Conservation (phyloP, 2,888 invertebrate species). For the Scaptodrosophila latifasciaeformis region DNA sequence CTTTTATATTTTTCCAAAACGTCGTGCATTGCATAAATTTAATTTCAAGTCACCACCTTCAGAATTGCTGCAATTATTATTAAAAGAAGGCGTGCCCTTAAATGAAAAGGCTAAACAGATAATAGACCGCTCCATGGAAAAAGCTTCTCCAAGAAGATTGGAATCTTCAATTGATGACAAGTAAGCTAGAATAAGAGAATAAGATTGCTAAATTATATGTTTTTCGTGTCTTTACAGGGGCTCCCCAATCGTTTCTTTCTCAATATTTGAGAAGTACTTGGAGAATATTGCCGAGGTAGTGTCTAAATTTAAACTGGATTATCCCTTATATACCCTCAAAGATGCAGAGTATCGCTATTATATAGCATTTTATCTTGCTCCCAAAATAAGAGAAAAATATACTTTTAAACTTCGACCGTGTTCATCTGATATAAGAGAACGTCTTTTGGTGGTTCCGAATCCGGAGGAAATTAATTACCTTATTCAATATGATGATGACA, state of each 20-base stretch:
- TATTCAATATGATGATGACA: too few species aligned
- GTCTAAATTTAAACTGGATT: slow-evolving; percentile 24
- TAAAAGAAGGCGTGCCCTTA: slow-evolving; percentile 12
- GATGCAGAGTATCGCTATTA: slow-evolving; percentile 33
- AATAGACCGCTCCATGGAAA: too few species aligned
- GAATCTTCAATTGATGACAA: too few species aligned
- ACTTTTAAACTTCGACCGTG: slow-evolving; percentile 11
- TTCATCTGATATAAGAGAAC: slow-evolving; percentile 1
- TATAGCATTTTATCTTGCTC: slow-evolving; percentile 32
- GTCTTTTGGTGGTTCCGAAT: slow-evolving; percentile 26
- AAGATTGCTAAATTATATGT: too few species aligned
- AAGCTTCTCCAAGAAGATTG: too few species aligned
- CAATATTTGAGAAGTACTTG: slow-evolving; percentile 27
- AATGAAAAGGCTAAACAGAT: slow-evolving; percentile 13
- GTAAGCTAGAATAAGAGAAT: not conserved
- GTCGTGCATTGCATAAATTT: not conserved
- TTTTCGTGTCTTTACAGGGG: too few species aligned
- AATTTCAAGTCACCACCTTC: slow-evolving; percentile 3
- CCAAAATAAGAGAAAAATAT: slow-evolving; percentile 33
- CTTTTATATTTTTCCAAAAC: slow-evolving; percentile 27
- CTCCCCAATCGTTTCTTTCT: not conserved
- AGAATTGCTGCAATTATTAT: not conserved
- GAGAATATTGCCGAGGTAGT: slow-evolving; percentile 32
- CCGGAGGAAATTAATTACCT: not conserved
- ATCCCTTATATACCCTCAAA: slow-evolving; percentile 23